Conservation (phyloP, 92 coral and sea anemone species). For the Zoanthus sociatus region DNA sequence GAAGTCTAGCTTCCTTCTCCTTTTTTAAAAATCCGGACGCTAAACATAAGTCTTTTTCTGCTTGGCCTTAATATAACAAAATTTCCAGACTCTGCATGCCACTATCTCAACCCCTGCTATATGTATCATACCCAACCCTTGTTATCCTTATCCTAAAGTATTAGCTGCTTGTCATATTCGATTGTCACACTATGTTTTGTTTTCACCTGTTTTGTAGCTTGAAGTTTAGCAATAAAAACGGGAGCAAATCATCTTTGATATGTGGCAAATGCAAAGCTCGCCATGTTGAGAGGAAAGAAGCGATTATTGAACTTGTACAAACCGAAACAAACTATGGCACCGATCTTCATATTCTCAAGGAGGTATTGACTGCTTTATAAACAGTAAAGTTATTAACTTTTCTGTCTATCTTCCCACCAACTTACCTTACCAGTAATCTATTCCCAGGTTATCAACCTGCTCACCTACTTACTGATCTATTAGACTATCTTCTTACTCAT, state of each 20-base stretch:
- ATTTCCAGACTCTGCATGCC: too few relatives aligned
- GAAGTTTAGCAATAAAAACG: not conserved
- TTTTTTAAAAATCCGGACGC: too few relatives aligned
- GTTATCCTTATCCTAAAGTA: not conserved
- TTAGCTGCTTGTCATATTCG: not conserved
- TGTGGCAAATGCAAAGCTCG: slow-evolving; percentile 87
- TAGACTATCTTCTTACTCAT: not conserved
- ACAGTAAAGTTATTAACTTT: too few relatives aligned
- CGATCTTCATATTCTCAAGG: slow-evolving; percentile 93
- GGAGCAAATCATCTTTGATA: slow-evolving; percentile 46
- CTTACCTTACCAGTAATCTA: not conserved
- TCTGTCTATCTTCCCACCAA: not conserved
- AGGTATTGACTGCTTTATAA: slow-evolving; percentile 57
- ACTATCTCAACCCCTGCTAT: too few relatives aligned
- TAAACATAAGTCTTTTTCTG: too few relatives aligned
- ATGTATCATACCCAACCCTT: not conserved
- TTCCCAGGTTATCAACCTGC: not conserved
- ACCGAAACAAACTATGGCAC: slow-evolving; percentile 96
- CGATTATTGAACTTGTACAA: slow-evolving; percentile 94
- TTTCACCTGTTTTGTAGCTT: not conserved
- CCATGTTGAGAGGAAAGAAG: slow-evolving; percentile 92
- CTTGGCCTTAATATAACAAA: too few relatives aligned
- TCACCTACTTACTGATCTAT: not conserved
- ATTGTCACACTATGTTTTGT: not conserved
- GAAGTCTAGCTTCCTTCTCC: too few relatives aligned